These are phyloP conservation scores for Saguinus imperator DNA, from an alignment of 2,113 vertebrate species.

Conservation along the genomic window DNA sequence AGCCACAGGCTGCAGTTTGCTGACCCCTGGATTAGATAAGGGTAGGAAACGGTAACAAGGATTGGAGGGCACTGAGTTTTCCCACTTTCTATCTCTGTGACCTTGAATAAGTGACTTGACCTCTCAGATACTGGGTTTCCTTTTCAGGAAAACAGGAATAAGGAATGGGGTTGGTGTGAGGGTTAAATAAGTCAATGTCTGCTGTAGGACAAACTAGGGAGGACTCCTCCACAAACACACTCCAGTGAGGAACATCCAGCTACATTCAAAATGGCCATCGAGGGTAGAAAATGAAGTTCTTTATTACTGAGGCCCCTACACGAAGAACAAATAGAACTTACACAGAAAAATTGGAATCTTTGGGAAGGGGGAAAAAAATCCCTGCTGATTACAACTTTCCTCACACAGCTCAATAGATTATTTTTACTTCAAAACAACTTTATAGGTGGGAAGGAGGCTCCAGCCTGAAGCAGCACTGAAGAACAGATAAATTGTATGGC, in stretches of 20 bases:
- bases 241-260: neutral
- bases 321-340: neutral
- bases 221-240: neutral
- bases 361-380: neutral
- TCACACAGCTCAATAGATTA: neutral
- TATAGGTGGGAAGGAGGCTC: neutral
- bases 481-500: neutral
- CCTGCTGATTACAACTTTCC: neutral
- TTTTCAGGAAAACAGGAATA: neutral
- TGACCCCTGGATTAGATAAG: neutral
- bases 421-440: neutral
- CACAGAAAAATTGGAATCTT: neutral
- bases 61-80: neutral
- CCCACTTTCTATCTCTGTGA: fast-evolving
- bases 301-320: neutral
- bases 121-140: neutral
- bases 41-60: neutral
- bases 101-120: neutral
- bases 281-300: neutral
- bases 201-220: neutral
- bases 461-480: neutral
- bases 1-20: neutral
- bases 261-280: neutral
- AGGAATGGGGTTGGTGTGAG: neutral
- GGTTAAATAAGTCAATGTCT: neutral